Percentiles rank a stretch among this genome's conserved stretches.
These are phyloP conservation scores for Tipula unca DNA, from an alignment of 2,888 invertebrate genomes.

Conservation along the genomic window DNA sequence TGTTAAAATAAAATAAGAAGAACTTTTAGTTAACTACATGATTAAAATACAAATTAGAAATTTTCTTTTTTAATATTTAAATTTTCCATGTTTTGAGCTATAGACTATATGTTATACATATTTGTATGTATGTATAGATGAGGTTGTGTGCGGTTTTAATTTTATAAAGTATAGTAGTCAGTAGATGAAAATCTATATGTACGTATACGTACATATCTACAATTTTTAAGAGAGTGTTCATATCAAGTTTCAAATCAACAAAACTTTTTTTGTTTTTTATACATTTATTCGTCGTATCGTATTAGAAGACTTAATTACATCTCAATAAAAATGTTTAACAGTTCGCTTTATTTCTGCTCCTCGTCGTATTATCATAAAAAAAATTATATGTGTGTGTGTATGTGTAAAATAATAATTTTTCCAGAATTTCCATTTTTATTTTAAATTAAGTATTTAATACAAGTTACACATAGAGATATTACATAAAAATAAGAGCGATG, in stretches of 20 bases:
- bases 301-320: not conserved
- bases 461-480: not conserved
- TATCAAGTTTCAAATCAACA: not conserved
- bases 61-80: not conserved
- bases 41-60: constrained; percentile 8
- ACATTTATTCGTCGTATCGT: not conserved
- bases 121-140: not conserved
- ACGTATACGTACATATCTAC: not conserved
- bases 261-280: not conserved
- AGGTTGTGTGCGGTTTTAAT: not conserved
- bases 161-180: not conserved
- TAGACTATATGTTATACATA: not conserved
- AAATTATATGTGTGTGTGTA: not conserved
- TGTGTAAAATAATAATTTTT: not conserved
- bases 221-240: not conserved
- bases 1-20: not conserved
- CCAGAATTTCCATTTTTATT: not conserved
- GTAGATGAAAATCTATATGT: not conserved
- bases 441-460: not conserved
- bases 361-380: not conserved
- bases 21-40: not conserved
- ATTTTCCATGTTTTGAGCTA: not conserved
- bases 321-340: not conserved
- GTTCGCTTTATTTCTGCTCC: not conserved
- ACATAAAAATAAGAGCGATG: not conserved